Conservation (phyloP, 1,140 invertebrate species). For the Lepidurus packardi region DNA sequence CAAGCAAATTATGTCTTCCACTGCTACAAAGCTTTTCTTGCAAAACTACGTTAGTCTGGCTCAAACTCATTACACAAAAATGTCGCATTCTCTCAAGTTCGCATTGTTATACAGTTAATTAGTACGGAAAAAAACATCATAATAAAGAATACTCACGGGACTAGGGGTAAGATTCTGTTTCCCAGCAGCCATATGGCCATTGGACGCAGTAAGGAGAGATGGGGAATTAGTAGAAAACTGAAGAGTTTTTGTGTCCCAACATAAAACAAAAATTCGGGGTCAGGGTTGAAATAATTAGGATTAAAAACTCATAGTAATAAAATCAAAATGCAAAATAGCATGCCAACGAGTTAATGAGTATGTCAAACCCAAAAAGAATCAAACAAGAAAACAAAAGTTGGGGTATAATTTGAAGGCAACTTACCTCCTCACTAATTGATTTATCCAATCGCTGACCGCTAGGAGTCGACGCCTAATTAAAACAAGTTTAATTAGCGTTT, state of each 20-base stretch:
- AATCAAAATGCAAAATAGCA: not conserved
- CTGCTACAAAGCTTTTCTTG: not conserved
- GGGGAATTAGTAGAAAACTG: conserved; percentile 21
- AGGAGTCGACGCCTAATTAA: conserved; percentile 61
- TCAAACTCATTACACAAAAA: not conserved
- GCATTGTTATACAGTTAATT: not conserved
- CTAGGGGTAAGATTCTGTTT: conserved; percentile 18
- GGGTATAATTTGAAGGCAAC: conserved; percentile 1
- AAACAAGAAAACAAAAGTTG: conserved; percentile 30
- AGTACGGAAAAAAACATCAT: not conserved
- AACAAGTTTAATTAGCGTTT: conserved; percentile 18
- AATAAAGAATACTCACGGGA: conserved; percentile 11
- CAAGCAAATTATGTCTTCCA: conserved; percentile 18
- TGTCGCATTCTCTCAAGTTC: not conserved
- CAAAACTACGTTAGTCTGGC: not conserved
- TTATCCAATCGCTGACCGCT: conserved; percentile 82
- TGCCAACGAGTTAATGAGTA: not conserved
- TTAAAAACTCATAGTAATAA: conserved; percentile 3
- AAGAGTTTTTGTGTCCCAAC: conserved; percentile 17
- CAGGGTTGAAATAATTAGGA: conserved; percentile 9
- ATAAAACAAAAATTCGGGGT: conserved; percentile 15
- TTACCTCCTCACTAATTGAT: conserved; percentile 88
- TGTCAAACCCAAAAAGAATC: conserved; percentile 32
- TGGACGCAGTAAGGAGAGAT: conserved; percentile 21
- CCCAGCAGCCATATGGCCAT: conserved; percentile 20